Evolutionary conservation across 2,113 vertebrate species (phyloP).

Genomic region (Crotophaga sulcirostris): DNA sequence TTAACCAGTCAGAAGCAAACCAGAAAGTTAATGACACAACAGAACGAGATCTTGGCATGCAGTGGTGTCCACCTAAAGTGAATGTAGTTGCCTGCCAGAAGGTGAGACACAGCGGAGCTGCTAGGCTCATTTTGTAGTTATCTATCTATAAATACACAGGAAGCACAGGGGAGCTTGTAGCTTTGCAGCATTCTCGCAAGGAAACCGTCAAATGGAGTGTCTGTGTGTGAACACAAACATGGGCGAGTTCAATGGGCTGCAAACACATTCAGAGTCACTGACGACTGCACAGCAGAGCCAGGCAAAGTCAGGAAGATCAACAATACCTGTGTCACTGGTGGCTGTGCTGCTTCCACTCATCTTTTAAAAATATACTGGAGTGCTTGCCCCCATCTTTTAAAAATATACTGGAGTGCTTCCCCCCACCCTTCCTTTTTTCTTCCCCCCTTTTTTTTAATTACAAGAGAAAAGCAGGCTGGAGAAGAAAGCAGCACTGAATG

Average conservation of each 20-base stretch:
- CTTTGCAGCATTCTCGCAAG: slow-evolving; percentile 7
- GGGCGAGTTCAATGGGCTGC: not conserved
- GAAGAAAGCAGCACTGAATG: not conserved
- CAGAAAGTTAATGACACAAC: not conserved
- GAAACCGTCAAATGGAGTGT: not conserved
- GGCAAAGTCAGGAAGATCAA: not conserved
- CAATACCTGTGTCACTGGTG: not conserved
- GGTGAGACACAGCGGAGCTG: not conserved
- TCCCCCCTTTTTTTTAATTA: not conserved
- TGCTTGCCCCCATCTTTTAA: no score
- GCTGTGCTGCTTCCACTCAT: not conserved
- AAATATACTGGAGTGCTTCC: no score
- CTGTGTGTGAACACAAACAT: not conserved
- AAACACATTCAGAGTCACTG: not conserved
- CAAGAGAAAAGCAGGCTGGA: not conserved
- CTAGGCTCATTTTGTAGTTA: not conserved
- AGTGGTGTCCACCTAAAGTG: not conserved
- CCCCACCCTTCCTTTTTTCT: not conserved
- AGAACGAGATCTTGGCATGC: not conserved
- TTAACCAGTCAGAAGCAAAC: slow-evolving; percentile 19
- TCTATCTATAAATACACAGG: not conserved
- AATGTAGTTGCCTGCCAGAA: not conserved
- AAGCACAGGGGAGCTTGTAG: slow-evolving; percentile 17
- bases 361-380: not conserved
- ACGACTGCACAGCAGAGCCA: not conserved